Base-by-base conservation (phyloP, 1,140 invertebrate species). In the Lamellibrachia luymesi region DNA sequence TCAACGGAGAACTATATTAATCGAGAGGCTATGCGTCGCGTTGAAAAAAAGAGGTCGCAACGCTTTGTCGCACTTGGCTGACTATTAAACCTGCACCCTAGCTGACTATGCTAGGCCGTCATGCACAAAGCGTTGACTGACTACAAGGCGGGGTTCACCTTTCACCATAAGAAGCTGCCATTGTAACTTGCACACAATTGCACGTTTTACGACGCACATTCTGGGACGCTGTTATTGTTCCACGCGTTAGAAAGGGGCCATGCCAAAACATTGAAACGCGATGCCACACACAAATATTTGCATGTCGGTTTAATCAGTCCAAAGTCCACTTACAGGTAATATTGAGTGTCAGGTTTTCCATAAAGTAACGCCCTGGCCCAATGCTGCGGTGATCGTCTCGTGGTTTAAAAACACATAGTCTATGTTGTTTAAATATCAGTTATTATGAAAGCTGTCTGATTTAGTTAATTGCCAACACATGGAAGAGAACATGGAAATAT, bases 241-340 rank as follows among this genome's bases (percentile, higher is more conserved):
- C 22, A 64, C 2, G 22, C 52, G 2, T 93, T 89, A 51, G 93
- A 56, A 22, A 94, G 94, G 64, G 94, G 94, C 22, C 91, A 92
- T 91, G 27, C 51, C 50, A 27, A 50, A 38, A 13, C 38, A 89
- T 4, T 92, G 90, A 50, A 27, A 80, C 89, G 91, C 90, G 90
- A 51, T 50, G 97, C 97, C 51, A 94, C 91, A 93, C 38, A 92
- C 27, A 90, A 93, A 50, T 90, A 64, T n/a, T 50, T 90, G 50
- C 51, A 51, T 49, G 80, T 92, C 94, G 51, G 7, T 50, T 93
- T 91, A 90, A 94, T 56, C 13, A 22, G 17, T 27, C 25, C 64
- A 94, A 93, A 92, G 92, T 90, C 50, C n/a, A 91, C 92, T 49
- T 93, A 93, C 51, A 56, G 50, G 56, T 38, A 25, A 90, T 50